Evolutionary conservation across 2,113 vertebrate species (phyloP).

Genomic region (Plecturocebus donacophilus): DNA sequence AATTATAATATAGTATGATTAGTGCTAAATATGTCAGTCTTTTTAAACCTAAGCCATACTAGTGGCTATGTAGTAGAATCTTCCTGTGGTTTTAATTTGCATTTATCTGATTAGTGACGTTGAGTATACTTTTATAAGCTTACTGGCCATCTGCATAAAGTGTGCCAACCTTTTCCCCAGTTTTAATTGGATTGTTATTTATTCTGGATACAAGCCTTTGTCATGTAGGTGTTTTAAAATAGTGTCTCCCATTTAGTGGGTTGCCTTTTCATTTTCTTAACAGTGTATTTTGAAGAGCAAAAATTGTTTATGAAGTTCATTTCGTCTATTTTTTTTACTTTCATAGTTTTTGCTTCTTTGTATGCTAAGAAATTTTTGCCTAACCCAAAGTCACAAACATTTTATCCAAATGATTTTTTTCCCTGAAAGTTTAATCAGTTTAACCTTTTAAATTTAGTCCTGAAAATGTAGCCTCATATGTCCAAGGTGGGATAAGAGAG

Average conservation of each 20-base stretch:
- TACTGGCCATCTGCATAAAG: background rate
- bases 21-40: background rate
- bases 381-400: background rate
- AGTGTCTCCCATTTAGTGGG: background rate
- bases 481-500: too few relatives aligned
- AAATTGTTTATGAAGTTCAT: background rate
- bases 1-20: background rate
- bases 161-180: background rate
- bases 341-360: background rate
- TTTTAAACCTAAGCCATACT: background rate
- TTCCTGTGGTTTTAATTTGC: constrained; percentile 38
- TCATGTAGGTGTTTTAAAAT: background rate
- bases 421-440: background rate
- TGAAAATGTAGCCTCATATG: background rate
- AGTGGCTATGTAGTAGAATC: background rate
- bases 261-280: constrained; percentile 30
- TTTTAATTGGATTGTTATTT: constrained; percentile 36
- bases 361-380: background rate
- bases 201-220: constrained; percentile 7
- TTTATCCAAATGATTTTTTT: background rate
- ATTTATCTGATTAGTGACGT: background rate
- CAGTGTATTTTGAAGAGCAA: background rate
- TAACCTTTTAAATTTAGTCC: background rate
- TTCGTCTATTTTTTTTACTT: background rate
- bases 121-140: background rate